Evolutionary conservation across 2,888 invertebrate species (phyloP), one percentile per base, ranked within the genome.

Genomic region (Drosophila affinis): DNA sequence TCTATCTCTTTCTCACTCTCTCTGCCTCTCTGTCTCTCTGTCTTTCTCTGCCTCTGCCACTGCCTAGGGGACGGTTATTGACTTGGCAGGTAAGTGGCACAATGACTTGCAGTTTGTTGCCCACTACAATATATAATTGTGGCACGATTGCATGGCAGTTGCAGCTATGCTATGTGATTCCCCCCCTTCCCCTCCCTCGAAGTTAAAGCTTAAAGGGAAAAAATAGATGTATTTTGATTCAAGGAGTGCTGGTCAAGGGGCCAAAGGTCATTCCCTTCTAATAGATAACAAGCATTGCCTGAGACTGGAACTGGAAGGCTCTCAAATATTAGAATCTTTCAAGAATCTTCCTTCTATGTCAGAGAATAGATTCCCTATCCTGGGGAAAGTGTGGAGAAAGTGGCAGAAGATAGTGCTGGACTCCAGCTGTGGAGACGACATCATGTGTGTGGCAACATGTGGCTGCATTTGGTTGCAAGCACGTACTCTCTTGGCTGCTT

Each of bases 71-170:
- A 71, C 76, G 79, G 79, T 79, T 78, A 79, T 79, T 79, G 79
- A 79, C 79, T 79, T 74, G 65, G 34, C 71, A 71, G 62, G 70
- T 80, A 79, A 79, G 73, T 79, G 78, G 79, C 73, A 79, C 79
- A 79, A 79, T 76, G 79, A 79, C 79, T 79, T 74, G 60, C 51
- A 76, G 73, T 70, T 74, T 72, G 72, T 79, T 76, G 76, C 62
- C 68, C 72, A 64, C 68, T 53, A 75, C 75, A 77, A 77, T 70
- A 47, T 65, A 67, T 57, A 67, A 67, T 54, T 65, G 72, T 72
- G 18, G 64, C 72, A 55, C 72, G 64, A 51, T 54, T 60, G 60
- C 29, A 24, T 24, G 4, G 5, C 17, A 51, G 54, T 64, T 64
- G 45, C 58, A 52, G 48, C 49, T n/a, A n/a, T n/a, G n/a, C n/a